Evolutionary conservation across 2,888 invertebrate species (phyloP), one percentile per base, ranked within the genome.

Genomic region (Tillus elongatus): DNA sequence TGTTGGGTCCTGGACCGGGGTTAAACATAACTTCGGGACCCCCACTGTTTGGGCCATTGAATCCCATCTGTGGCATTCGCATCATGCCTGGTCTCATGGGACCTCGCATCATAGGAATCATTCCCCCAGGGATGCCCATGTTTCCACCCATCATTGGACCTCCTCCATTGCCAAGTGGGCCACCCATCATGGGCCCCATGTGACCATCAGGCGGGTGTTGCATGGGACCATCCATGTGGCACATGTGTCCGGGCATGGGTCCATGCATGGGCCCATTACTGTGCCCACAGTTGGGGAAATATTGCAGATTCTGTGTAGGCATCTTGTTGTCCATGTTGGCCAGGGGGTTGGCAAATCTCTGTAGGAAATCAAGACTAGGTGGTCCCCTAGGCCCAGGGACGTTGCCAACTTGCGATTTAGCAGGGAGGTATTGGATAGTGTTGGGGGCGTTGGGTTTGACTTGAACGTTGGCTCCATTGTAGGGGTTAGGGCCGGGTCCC

Each of bases 391-490:
- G 31, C 79, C 83, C 39, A 82, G 72, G 1, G 82, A 83, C 35
- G 75, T 78, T 15, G 73, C 70, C 42, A 54, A 81, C 79, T 60
- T 90, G 90, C n/a, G 93, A 88, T 67, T 92, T 76, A 35, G 92
- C 89, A 13, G 96, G 96, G 64, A 95, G 77, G 73, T 96, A 96
- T 71, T 96, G 95, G 61, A 96, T 96, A 24, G 96, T 96, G 67
- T 96, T 96, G 0, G 96, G 95, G 8, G 95, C 92, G 64, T 88
- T 92, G 6, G 95, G 87, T 67, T 95, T 95, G 14, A 96, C 92
- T 68, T 90, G 89, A 28, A 90, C 84, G 64, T 89, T 93, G 30
- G 83, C 77, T 47, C 81, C 80, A 53, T 81, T 80, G 56, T 79
- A 79, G 2, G 75, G 73, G 56, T 71, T 74, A 4, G 77, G 77